Percentiles rank a stretch among this genome's conserved stretches.
These are phyloP conservation scores for Drosophila parvula DNA, from an alignment of 1,140 invertebrate species.

Conservation along the genomic window DNA sequence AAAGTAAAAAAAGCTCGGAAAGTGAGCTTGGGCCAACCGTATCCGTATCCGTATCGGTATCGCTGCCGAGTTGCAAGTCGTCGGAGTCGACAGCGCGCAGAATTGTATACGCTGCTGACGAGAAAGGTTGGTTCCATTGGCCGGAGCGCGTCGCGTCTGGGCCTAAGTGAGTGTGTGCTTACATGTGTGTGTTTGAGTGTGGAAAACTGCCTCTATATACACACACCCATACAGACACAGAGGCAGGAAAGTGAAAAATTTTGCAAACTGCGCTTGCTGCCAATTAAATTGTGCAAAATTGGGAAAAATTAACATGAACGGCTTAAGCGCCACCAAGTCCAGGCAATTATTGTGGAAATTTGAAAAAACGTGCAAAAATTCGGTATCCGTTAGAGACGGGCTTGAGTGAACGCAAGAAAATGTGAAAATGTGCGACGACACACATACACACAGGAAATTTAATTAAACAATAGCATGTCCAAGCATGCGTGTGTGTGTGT, in stretches of 20 bases:
- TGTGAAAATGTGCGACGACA: constrained; percentile 46
- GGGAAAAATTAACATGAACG: constrained; percentile 12
- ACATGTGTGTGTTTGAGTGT: constrained; percentile 42
- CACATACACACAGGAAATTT: constrained; percentile 53
- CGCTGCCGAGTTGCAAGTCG: constrained; percentile 43
- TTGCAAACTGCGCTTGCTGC: constrained; percentile 53
- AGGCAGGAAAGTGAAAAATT: constrained; percentile 70
- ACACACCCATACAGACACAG: constrained; percentile 39
- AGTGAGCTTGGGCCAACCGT: constrained; percentile 48
- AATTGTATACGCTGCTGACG: constrained; percentile 83
- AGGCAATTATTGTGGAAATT: constrained; percentile 37
- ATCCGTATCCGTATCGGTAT: constrained; percentile 13
- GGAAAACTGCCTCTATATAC: constrained; percentile 41
- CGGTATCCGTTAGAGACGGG: constrained; percentile 54
- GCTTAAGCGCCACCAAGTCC: constrained; percentile 1
- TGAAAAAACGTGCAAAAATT: constrained; percentile 29
- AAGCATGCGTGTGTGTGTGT: constrained; percentile 21
- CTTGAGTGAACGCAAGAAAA: constrained; percentile 26
- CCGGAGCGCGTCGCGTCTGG: constrained; percentile 57
- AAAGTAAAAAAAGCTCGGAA: constrained; percentile 50
- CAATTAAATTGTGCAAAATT: constrained; percentile 51
- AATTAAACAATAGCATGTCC: constrained; percentile 55
- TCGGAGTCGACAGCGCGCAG: constrained; percentile 59
- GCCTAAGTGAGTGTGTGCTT: constrained; percentile 17
- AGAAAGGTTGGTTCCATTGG: constrained; percentile 74